Evolutionary conservation across 2,113 vertebrate genomes (phyloP).

Genomic region (Tupaia tana): DNA sequence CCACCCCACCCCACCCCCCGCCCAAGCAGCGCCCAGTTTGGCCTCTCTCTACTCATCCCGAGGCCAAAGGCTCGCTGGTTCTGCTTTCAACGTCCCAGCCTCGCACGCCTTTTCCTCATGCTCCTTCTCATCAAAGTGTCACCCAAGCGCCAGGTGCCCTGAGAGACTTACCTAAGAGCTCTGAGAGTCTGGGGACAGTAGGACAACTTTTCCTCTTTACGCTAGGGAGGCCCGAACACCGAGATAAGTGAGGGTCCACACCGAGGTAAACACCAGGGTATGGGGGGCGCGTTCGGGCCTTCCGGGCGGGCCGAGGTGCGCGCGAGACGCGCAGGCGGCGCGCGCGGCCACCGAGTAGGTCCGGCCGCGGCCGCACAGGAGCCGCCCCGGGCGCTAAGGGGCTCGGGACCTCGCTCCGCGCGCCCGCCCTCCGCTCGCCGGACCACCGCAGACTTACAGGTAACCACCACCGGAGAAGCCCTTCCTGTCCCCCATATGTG

Average conservation of each 20-base stretch:
- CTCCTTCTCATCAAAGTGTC: not conserved
- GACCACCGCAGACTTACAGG: conserved; percentile 49
- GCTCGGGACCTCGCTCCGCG: no score
- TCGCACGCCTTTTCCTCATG: not conserved
- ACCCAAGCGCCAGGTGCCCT: not conserved
- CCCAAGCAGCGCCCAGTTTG: not conserved
- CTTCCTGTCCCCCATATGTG: not conserved
- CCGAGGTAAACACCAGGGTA: not conserved
- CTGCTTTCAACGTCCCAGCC: not conserved
- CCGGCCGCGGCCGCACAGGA: not conserved
- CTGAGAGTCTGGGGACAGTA: conserved; percentile 24
- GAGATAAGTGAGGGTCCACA: not conserved
- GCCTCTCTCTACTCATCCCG: not conserved
- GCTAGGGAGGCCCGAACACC: not conserved
- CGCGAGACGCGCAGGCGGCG: not conserved
- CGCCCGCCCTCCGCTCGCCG: not conserved
- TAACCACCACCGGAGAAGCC: conserved; percentile 18
- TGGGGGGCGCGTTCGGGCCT: not conserved
- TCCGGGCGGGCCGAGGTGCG: not conserved
- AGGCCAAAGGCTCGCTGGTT: not conserved
- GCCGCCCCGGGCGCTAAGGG: accelerated
- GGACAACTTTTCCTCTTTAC: conserved; percentile 69
- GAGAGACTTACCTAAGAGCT: conserved; percentile 17
- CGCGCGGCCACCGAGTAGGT: not conserved
- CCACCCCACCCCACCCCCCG: no score